Conservation (phyloP, 2,113 vertebrate genomes). For the Ictalurus furcatus region DNA sequence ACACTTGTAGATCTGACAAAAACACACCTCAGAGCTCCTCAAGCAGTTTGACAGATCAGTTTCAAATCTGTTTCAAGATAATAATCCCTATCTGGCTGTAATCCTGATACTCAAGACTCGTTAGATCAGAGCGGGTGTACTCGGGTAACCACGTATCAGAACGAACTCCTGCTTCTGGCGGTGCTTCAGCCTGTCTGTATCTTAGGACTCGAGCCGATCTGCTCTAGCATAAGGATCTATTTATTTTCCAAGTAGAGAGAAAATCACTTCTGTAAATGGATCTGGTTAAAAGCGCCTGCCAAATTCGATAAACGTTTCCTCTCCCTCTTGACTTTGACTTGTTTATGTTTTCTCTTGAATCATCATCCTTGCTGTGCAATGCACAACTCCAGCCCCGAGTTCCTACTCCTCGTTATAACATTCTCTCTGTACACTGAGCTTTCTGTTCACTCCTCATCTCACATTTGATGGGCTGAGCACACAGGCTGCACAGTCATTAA, state of each 20-base stretch:
- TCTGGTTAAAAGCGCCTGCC: background rate
- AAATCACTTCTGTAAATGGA: background rate
- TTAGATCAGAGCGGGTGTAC: background rate
- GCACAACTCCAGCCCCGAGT: background rate
- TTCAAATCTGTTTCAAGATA: background rate
- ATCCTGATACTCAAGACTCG: background rate
- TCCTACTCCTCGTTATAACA: background rate
- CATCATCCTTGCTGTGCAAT: background rate
- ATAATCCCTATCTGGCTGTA: background rate
- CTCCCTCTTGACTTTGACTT: background rate
- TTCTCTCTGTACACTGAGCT: background rate
- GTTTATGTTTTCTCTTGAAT: background rate
- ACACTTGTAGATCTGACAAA: background rate
- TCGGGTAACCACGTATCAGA: background rate
- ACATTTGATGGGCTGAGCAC: background rate
- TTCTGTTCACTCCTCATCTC: background rate
- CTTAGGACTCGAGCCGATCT: background rate
- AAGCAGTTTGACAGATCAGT: background rate
- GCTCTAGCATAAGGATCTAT: slow-evolving; percentile 2
- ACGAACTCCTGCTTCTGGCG: background rate
- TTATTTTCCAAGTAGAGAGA: background rate
- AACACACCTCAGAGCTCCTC: background rate
- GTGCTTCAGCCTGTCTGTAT: background rate
- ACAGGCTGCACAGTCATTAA: background rate
- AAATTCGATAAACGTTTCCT: background rate